Evolutionary conservation across 2,797 vertebrate genomes (phyloP).

Genomic region (Rhinophrynus dorsalis): DNA sequence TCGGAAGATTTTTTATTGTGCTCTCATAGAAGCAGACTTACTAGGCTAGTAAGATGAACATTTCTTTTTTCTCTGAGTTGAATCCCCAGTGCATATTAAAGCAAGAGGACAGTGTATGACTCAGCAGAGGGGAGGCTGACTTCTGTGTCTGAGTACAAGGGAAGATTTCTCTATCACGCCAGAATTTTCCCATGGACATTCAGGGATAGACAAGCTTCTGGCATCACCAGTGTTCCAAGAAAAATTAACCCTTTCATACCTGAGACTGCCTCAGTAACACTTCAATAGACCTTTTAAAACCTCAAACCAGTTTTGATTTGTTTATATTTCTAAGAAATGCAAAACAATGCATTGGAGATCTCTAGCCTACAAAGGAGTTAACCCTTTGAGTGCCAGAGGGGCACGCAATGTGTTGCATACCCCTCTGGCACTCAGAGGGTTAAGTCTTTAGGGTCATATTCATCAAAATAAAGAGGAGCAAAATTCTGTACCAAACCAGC

Average conservation of each 20-base stretch:
- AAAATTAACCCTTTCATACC: neutral
- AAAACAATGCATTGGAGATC: too few species aligned
- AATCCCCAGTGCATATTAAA: neutral
- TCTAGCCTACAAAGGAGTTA: too few species aligned
- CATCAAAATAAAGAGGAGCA: too few species aligned
- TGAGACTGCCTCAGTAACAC: neutral
- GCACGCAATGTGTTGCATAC: too few species aligned
- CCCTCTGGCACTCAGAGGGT: too few species aligned
- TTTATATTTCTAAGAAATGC: too few species aligned
- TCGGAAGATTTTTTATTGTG: neutral
- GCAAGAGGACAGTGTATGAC: neutral
- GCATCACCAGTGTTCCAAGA: neutral
- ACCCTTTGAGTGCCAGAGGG: too few species aligned
- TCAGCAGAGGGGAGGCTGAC: neutral
- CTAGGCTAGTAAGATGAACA: neutral
- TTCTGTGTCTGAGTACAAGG: neutral
- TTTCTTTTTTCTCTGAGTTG: neutral
- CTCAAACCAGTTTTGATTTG: too few species aligned
- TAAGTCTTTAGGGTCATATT: too few species aligned
- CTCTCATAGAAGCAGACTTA: neutral
- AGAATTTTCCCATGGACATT: slow-evolving; percentile 4
- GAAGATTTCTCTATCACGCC: neutral
- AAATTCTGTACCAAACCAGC: too few species aligned
- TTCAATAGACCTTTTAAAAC: neutral
- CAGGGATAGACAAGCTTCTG: neutral